These are phyloP conservation scores for Heliconius nattereri DNA, from an alignment of 1,140 invertebrate species.

Conservation along the genomic window DNA sequence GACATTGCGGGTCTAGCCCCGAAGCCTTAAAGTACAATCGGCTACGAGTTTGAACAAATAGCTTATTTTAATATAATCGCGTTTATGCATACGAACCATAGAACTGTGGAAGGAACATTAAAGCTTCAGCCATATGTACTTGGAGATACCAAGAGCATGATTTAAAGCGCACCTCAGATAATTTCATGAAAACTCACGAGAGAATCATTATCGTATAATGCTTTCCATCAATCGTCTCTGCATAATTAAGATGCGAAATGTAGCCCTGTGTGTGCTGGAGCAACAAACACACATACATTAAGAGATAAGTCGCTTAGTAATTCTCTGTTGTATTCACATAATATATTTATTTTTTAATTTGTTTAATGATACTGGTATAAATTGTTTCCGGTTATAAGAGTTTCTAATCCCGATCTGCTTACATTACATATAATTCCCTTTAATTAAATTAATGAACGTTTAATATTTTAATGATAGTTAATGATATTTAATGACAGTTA, in stretches of 20 bases:
- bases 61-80: constrained; percentile 27
- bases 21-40: constrained; percentile 39
- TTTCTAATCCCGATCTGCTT: constrained; percentile 12
- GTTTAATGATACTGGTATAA: constrained; percentile 17
- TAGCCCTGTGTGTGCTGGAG: constrained; percentile 24
- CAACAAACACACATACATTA: constrained; percentile 18
- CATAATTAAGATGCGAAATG: constrained; percentile 62
- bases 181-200: constrained; percentile 59
- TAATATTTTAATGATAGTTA: constrained; percentile 63
- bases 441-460: constrained; percentile 44
- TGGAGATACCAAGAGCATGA: constrained; percentile 50
- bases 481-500: constrained; percentile 66
- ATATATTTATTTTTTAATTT: constrained; percentile 17
- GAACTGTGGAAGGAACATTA: not conserved
- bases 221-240: constrained; percentile 56
- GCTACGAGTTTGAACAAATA: constrained; percentile 21
- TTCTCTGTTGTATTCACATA: constrained; percentile 4
- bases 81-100: constrained; percentile 29
- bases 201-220: constrained; percentile 56
- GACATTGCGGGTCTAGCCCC: constrained; percentile 16
- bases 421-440: not conserved
- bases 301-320: not conserved
- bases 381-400: constrained; percentile 22
- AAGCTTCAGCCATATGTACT: constrained; percentile 21
- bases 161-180: constrained; percentile 50